Evolutionary conservation across 2,113 vertebrate species (phyloP), one percentile per base, ranked within the genome.

Genomic region (Cyphomyrus discorhynchus): DNA sequence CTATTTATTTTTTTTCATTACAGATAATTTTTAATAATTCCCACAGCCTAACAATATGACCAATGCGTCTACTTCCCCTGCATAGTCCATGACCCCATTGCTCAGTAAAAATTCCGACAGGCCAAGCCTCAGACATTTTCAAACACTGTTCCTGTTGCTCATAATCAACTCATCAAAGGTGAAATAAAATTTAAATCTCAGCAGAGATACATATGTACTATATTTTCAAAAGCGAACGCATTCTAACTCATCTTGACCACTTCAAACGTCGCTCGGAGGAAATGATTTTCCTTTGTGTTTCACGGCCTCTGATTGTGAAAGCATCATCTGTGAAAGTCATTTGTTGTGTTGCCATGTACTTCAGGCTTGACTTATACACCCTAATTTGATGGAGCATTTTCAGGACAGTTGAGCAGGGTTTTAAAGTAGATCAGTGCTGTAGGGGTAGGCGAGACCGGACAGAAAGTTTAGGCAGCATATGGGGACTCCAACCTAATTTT

Each of bases 261-360:
- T 86, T 50, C 83, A 86, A 50, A 86, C 83, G 9, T 50, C 4
- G 83, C 47, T 86, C 49, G 10, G 21, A 24, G 46, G 83, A 86
- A 86, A 49, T 86, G 83, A 50, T 86, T 49, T 31, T 77, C 82
- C 53, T n/a, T 86, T 39, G 87, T 80, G 74, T 80, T 35, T 39
- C 17, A 80, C 2, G 15, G 74, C 35, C 17, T 39, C 74, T 80
- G 35, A 2, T 2, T 42, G 31, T 42, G 70, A 17, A 77, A 77
- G 70, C 0, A 15, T 77, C 70, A 77, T 74, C 31, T 15, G 31
- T 39, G 74, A 80, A 80, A 80, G 31, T 80, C 35, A 19, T 80
- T 27, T 19, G 35, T 39, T 10, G 5, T 42, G 74, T 19, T 17
- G 13, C 31, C 27, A 3, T 74, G 27, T 74, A 74, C 70, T 35